These are phyloP conservation scores for Gavia stellata DNA, from an alignment of 2,113 vertebrate genomes.

Conservation along the genomic window DNA sequence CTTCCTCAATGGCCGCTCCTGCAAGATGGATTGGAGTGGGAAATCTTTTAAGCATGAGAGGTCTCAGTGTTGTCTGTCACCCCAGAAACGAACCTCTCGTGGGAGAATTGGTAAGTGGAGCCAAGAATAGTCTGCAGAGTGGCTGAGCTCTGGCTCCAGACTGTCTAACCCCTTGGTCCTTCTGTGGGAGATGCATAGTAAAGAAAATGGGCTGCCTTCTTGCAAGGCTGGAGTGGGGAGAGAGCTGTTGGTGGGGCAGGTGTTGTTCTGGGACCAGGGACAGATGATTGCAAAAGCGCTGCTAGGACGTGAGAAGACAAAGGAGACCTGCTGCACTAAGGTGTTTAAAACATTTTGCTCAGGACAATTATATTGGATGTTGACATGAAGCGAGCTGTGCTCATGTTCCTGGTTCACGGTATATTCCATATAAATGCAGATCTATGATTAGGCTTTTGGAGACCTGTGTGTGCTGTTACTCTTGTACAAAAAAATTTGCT, in stretches of 20 bases:
- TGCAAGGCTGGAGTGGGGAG: neutral
- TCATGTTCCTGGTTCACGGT: neutral
- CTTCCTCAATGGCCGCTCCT: neutral
- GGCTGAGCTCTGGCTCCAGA: neutral
- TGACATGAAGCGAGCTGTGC: neutral
- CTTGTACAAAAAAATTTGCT: neutral
- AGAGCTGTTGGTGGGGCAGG: neutral
- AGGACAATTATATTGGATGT: rapidly evolving
- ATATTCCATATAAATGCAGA: neutral
- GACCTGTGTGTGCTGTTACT: neutral
- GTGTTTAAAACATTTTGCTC: neutral
- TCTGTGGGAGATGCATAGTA: rapidly evolving
- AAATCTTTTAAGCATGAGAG: neutral
- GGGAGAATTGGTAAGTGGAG: neutral
- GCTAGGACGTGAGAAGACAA: neutral
- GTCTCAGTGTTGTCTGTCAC: neutral
- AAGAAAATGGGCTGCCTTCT: neutral
- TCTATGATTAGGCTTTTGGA: neutral
- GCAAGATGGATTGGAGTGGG: neutral
- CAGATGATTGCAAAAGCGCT: neutral
- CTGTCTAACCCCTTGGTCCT: neutral
- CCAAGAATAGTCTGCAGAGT: neutral
- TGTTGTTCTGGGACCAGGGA: neutral
- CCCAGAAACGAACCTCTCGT: neutral
- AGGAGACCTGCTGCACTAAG: neutral